Evolutionary conservation across 2,113 vertebrate genomes (phyloP), one percentile per base, ranked within the genome.

Genomic region (Oncorhynchus gorbuscha): DNA sequence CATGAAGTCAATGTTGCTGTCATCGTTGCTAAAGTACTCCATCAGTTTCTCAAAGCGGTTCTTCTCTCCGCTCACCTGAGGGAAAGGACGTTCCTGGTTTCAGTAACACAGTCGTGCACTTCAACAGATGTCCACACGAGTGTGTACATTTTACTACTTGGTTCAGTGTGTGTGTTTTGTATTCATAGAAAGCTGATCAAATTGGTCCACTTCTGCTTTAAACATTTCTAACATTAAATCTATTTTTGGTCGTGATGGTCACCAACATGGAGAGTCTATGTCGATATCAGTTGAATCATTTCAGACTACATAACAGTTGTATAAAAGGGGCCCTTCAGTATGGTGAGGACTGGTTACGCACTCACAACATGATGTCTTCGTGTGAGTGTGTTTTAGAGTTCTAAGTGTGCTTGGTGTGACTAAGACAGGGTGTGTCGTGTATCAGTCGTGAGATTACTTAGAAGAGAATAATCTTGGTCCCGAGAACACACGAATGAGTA

Each of bases 1-100:
- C 97, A 97, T 96, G 90, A 99, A 99, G 92, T 99, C 97, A 0
- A 99, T 97, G 91, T 97, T 99, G 90, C 89, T 95, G 84, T 99
- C 97, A 30, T 99, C 97, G 0, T 94, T 93, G 76, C 91, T 87
- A 91, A 99, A 99, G 87, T 96, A 98, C 22, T 98, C 97, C 97
- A 99, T 98, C 79, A 99, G 81, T 86, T 94, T 95, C 90, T 96
- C 95, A 0, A 95, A 95, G 76, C 94, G 95, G 48, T 94, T 94
- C 89, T 83, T 95, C 86, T 97, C 96, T 64, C 91, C 94, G n/a
- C 94, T 95, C 74, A 92, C 93, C 95, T 91, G 71, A 62, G 22
- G 32, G 18, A 76, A 71, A 0, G 30, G 32, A 11, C 7, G 20
- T 22, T 79, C 3, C 28, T 2, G 4, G 51, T 45, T 12, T 14